Conservation (phyloP, 2,113 vertebrate genomes). For the Alligator sinensis region DNA sequence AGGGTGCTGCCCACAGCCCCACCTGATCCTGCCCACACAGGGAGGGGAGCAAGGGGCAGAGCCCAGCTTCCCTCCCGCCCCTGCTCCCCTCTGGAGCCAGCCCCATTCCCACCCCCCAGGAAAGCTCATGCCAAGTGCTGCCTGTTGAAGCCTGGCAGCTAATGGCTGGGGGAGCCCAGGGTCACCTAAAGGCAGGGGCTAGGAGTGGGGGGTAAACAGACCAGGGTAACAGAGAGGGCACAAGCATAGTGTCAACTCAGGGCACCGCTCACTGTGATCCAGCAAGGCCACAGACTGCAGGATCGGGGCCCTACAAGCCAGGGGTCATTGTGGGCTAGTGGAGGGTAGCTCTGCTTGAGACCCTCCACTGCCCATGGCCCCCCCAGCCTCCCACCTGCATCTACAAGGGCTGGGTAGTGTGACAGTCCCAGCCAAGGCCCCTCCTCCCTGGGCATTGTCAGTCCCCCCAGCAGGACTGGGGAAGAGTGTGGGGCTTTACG, state of each 20-base stretch:
- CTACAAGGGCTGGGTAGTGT: no score
- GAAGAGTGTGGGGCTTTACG: no score
- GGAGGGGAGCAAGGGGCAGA: no score
- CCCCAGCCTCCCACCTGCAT: no score
- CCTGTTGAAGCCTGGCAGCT: not conserved
- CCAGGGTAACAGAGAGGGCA: not conserved
- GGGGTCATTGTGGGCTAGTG: no score
- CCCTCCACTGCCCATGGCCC: not conserved
- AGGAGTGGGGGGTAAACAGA: not conserved
- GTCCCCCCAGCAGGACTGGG: no score
- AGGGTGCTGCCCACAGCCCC: not conserved
- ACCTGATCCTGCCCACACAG: accelerated
- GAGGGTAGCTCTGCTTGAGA: no score
- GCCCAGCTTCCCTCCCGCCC: not conserved
- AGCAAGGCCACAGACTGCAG: not conserved
- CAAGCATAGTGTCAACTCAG: not conserved
- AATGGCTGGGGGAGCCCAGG: not conserved
- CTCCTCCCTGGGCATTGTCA: no score
- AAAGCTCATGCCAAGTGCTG: no score
- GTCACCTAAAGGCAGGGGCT: not conserved
- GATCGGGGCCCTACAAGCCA: not conserved
- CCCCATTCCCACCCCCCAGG: not conserved
- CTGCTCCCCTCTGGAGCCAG: not conserved
- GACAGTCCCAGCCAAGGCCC: no score
- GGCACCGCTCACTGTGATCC: not conserved